Conservation (phyloP, 2,888 invertebrate genomes). For the Dynastes grantii region DNA sequence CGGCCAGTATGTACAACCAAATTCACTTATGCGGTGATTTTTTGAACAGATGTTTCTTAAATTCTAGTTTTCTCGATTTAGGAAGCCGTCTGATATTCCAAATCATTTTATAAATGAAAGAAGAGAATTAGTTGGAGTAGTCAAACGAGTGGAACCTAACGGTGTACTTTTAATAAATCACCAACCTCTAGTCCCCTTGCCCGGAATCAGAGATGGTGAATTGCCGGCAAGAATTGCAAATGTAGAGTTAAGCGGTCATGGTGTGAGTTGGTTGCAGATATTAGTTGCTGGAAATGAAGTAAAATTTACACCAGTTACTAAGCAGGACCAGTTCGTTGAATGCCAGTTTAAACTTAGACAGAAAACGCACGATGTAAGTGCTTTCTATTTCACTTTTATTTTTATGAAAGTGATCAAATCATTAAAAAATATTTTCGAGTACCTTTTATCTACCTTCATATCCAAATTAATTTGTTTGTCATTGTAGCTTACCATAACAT, state of each 20-base stretch:
- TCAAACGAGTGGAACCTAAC: conserved; percentile 68
- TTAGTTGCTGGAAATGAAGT: conserved; percentile 68
- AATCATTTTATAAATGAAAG: conserved; percentile 67
- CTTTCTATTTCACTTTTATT: no score
- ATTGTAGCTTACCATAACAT: no score
- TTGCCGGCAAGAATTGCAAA: conserved; percentile 74
- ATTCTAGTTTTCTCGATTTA: conserved; percentile 69
- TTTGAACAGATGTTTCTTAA: conserved; percentile 28
- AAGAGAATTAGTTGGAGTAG: conserved; percentile 67
- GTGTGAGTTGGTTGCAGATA: conserved; percentile 70
- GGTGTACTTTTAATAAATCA: conserved; percentile 68
- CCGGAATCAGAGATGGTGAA: conserved; percentile 61
- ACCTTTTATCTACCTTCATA: no score
- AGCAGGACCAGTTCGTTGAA: conserved; percentile 68
- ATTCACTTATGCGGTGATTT: conserved; percentile 27
- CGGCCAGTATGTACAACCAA: conserved; percentile 70
- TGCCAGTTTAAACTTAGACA: conserved; percentile 67
- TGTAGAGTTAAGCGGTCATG: conserved; percentile 71
- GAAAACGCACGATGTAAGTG: conserved; percentile 41
- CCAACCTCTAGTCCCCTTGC: conserved; percentile 66
- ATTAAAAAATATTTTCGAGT: no score
- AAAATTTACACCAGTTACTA: conserved; percentile 69
- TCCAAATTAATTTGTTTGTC: no score
- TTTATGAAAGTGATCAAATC: no score
- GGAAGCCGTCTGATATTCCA: conserved; percentile 68